Evolutionary conservation across 2,113 vertebrate genomes (phyloP).

Genomic region (Lepus europaeus): DNA sequence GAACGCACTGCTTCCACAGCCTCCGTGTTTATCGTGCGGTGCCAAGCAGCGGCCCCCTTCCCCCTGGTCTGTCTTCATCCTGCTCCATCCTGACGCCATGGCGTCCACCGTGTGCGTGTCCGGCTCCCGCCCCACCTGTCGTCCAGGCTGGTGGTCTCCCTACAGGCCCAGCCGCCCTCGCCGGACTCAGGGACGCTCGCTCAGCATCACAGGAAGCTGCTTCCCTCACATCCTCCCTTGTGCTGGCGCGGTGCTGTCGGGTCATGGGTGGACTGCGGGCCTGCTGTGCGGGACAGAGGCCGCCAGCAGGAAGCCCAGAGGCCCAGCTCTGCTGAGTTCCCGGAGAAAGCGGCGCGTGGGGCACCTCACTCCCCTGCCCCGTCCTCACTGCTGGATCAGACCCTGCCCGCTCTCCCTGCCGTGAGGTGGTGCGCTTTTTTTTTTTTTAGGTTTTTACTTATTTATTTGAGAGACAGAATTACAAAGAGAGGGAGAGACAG

Average conservation of each 20-base stretch:
- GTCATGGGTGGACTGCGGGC: not conserved
- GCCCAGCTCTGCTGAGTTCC: no score
- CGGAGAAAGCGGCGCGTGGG: no score
- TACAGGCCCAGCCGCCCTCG: not conserved
- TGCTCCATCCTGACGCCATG: not conserved
- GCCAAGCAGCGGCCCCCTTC: not conserved
- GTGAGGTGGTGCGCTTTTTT: no score
- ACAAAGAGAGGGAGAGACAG: no score
- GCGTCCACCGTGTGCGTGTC: not conserved
- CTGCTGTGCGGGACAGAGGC: not conserved
- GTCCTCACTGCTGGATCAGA: no score
- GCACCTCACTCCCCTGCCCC: not conserved
- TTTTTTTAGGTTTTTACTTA: no score
- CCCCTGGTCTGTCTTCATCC: not conserved
- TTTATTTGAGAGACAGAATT: no score
- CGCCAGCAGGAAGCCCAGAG: no score
- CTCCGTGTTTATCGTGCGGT: no score
- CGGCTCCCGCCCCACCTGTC: no score
- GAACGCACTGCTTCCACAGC: no score
- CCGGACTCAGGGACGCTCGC: not conserved
- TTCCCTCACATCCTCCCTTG: accelerated
- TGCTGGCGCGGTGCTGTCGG: not conserved
- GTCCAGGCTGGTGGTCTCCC: not conserved
- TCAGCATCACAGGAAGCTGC: not conserved
- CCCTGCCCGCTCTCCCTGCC: not conserved